Evolutionary conservation across 1,140 invertebrate genomes (phyloP).

Genomic region (Vanessa tameamea): DNA sequence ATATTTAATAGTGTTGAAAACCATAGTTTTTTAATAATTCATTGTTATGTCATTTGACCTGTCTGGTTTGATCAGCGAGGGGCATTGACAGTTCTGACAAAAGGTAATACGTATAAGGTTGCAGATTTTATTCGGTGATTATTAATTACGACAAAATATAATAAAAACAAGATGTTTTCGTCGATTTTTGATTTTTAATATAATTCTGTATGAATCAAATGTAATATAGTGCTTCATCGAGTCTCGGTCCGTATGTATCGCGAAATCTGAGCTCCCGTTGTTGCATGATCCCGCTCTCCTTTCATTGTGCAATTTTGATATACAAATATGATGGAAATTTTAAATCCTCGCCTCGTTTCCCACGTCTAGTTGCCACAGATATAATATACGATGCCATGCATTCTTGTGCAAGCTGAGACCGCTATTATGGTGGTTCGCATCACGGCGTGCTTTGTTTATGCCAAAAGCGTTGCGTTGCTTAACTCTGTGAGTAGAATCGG

Average conservation of each 20-base stretch:
- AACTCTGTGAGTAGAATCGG: constrained; percentile 36
- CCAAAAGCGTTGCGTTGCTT: constrained; percentile 47
- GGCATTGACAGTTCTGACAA: no score
- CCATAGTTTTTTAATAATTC: neutral
- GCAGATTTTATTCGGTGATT: no score
- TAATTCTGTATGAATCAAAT: neutral
- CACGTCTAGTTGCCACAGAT: constrained; percentile 63
- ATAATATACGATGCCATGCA: constrained; percentile 63
- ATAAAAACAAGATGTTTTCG: no score
- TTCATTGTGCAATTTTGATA: constrained; percentile 59
- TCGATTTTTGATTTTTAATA: no score
- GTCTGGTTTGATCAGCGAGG: no score
- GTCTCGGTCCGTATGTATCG: constrained; percentile 12
- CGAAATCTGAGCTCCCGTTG: constrained; percentile 27
- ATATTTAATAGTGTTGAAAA: neutral
- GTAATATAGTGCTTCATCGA: neutral
- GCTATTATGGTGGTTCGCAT: constrained; percentile 61
- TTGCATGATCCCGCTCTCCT: constrained; percentile 25
- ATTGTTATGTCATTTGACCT: no score
- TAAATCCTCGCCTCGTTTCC: constrained; percentile 63
- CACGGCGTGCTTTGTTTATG: constrained; percentile 49
- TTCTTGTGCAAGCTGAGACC: constrained; percentile 54
- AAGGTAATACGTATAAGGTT: no score
- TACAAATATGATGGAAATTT: constrained; percentile 77
- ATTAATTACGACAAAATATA: no score